Evolutionary conservation across 1,140 invertebrate genomes (phyloP).

Genomic region (Polypedilum vanderplanki): DNA sequence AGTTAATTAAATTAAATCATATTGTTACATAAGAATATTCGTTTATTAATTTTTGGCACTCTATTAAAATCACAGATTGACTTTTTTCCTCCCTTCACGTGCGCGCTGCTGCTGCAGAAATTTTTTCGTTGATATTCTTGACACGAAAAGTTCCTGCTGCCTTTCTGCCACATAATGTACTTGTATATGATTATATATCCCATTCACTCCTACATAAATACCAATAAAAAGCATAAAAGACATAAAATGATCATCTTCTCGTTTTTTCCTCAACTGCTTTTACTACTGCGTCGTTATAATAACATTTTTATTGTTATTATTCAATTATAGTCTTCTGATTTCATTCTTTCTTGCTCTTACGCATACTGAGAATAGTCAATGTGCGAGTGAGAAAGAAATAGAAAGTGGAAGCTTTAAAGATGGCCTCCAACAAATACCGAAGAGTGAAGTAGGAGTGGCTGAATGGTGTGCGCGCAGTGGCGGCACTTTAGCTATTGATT

Average conservation of each 20-base stretch:
- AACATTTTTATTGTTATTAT: constrained; percentile 28
- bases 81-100: background rate
- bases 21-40: constrained; percentile 8
- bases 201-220: constrained; percentile 25
- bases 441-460: constrained; percentile 8
- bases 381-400: background rate
- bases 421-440: background rate
- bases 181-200: constrained; percentile 28
- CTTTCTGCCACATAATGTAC: constrained; percentile 24
- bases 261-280: constrained; percentile 16
- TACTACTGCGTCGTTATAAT: background rate
- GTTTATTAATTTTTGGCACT: constrained; percentile 18
- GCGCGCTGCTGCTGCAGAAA: background rate
- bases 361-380: background rate
- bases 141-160: background rate
- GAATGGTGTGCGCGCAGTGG: background rate
- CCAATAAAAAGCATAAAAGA: constrained; percentile 28
- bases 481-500: constrained; percentile 5
- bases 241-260: constrained; percentile 27
- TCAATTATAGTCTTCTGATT: constrained; percentile 26
- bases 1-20: constrained; percentile 29
- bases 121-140: background rate
- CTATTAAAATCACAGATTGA: constrained; percentile 25
- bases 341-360: background rate
- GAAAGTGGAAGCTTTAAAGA: background rate